These are phyloP conservation scores for Drosophila subquinaria DNA, from an alignment of 2,888 invertebrate genomes.

Conservation along the genomic window DNA sequence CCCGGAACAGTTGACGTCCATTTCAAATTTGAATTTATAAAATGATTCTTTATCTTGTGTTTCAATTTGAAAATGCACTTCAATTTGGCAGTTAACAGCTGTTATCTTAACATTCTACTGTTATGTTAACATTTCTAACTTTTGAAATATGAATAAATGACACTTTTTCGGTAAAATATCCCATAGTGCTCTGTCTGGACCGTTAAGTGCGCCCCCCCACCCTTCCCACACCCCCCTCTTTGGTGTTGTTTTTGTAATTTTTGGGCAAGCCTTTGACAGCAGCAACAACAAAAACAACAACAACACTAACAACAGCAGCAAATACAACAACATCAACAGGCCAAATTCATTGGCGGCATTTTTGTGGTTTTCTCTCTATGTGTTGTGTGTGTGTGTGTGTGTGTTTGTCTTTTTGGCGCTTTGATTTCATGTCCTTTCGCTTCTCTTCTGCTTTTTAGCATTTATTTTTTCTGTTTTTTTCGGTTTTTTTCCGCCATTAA, in stretches of 20 bases:
- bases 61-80: no score
- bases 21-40: no score
- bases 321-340: conserved; percentile 45
- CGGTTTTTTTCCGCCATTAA: not conserved
- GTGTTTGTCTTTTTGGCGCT: conserved; percentile 33
- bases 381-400: conserved; percentile 27
- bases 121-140: no score
- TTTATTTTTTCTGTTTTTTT: not conserved
- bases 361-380: conserved; percentile 66
- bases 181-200: not conserved
- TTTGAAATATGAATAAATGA: no score
- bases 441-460: not conserved
- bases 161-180: no score
- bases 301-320: no score
- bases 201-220: conserved; percentile 13
- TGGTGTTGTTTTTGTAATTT: conserved; percentile 40
- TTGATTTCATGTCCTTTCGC: conserved; percentile 41
- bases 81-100: no score
- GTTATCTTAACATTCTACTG: no score
- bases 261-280: conserved; percentile 53
- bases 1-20: no score
- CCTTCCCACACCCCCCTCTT: not conserved
- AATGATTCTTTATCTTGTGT: no score
- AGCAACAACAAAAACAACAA: no score
- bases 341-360: conserved; percentile 69